phyloP scores from a whole-genome alignment of 2,113 vertebrate genomes.

The Atlantisia rogersi region DNA sequence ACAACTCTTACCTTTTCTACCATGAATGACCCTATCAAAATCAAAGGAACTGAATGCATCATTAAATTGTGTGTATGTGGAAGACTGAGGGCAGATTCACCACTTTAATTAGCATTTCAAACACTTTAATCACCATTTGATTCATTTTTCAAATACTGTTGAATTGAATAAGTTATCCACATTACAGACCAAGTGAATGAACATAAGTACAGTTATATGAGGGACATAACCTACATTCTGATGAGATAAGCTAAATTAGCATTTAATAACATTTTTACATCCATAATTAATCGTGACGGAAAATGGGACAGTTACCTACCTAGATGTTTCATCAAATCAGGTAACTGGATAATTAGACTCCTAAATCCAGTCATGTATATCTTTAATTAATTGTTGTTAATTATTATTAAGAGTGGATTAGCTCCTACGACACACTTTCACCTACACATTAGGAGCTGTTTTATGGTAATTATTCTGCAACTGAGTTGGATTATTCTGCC shows the following conservation, averaged over 20 bases:
- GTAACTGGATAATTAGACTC: constrained; percentile 52
- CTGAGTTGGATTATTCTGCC: neutral
- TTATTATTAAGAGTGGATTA: constrained; percentile 20
- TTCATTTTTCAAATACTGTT: neutral
- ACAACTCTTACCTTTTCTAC: neutral
- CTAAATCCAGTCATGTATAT: constrained; percentile 11
- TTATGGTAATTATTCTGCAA: neutral
- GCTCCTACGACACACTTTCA: neutral
- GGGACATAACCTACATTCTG: constrained; percentile 22
- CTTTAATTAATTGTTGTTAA: constrained; percentile 49
- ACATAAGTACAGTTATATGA: neutral
- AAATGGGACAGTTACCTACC: constrained; percentile 4
- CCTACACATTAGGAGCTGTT: neutral
- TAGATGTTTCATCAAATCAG: constrained; percentile 14
- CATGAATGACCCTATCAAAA: neutral
- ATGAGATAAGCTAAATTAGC: constrained; percentile 24
- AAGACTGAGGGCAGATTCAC: neutral
- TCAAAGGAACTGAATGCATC: neutral
- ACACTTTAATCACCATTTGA: neutral
- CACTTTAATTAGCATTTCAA: constrained; percentile 1
- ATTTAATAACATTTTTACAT: constrained; percentile 44
- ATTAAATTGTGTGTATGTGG: neutral
- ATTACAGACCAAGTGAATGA: neutral
- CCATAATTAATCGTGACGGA: constrained; percentile 40
- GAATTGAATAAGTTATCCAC: neutral